phyloP scores from a whole-genome alignment of 1,140 invertebrate genomes.

The Meloidogyne hapla region DNA sequence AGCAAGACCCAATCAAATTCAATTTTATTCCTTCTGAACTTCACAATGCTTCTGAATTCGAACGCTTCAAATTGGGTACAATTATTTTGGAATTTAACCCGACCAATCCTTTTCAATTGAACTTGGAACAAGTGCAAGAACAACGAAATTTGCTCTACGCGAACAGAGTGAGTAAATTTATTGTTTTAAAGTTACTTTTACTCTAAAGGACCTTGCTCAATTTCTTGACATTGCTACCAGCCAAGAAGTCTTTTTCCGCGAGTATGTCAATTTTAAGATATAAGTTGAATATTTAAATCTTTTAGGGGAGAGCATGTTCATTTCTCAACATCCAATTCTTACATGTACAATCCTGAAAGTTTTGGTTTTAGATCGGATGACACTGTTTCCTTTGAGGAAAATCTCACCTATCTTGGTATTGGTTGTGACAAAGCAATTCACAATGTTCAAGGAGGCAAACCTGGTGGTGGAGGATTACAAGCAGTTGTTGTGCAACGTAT shows the following conservation, averaged over 20 bases:
- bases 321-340: conserved; percentile 19
- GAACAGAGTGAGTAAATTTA: background rate
- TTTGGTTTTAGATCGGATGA: conserved; percentile 20
- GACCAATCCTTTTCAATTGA: background rate
- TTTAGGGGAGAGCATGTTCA: conserved; percentile 22
- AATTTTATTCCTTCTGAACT: background rate
- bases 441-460: conserved; percentile 13
- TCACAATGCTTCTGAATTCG: background rate
- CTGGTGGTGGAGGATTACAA: background rate
- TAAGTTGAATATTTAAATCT: background rate
- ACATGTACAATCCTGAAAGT: conserved; percentile 1
- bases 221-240: conserved; percentile 37
- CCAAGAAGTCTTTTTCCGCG: conserved; percentile 24
- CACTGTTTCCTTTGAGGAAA: conserved; percentile 14
- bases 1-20: background rate
- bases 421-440: conserved; percentile 15
- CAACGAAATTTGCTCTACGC: background rate
- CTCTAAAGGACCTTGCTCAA: conserved; percentile 12
- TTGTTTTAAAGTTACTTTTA: background rate
- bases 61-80: conserved; percentile 1
- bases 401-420: conserved; percentile 17
- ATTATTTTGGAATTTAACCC: background rate
- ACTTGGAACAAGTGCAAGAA: conserved; percentile 12
- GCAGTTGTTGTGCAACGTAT: conserved; percentile 19
- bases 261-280: background rate